These are phyloP conservation scores for Hyperopisus bebe DNA, from an alignment of 2,113 vertebrate species.

Conservation along the genomic window DNA sequence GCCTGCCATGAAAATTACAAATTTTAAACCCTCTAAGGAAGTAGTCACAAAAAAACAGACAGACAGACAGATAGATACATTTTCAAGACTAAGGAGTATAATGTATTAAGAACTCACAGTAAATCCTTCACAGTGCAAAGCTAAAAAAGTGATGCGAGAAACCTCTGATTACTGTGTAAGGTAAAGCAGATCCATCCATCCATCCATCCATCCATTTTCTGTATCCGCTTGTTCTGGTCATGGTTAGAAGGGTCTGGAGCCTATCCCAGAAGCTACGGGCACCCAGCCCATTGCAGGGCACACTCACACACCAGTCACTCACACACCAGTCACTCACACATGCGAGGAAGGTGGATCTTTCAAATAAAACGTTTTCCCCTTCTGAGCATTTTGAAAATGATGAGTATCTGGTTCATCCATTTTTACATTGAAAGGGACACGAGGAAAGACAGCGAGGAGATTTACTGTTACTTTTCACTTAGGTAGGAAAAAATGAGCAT, in stretches of 20 bases:
- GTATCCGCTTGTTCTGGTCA: background rate
- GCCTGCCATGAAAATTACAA: background rate
- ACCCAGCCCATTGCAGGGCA: background rate
- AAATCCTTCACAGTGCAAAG: background rate
- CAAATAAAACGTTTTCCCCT: background rate
- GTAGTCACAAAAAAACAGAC: background rate
- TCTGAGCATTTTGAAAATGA: background rate
- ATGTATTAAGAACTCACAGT: background rate
- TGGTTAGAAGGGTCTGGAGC: background rate
- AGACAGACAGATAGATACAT: background rate
- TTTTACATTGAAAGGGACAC: constrained; percentile 19
- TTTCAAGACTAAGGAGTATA: background rate
- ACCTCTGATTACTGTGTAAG: background rate
- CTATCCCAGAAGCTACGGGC: background rate
- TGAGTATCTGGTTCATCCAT: constrained; percentile 24
- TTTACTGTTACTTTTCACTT: constrained; percentile 22
- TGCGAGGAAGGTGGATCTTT: background rate
- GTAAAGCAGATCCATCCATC: background rate
- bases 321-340: background rate
- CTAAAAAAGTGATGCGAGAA: background rate
- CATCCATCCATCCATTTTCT: background rate
- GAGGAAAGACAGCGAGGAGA: constrained; percentile 34
- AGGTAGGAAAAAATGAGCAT: constrained; percentile 38
- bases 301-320: too few relatives aligned
- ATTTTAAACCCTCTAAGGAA: constrained; percentile 10